phyloP scores from a whole-genome alignment of 2,113 vertebrate genomes.

The Meleagris gallopavo region DNA sequence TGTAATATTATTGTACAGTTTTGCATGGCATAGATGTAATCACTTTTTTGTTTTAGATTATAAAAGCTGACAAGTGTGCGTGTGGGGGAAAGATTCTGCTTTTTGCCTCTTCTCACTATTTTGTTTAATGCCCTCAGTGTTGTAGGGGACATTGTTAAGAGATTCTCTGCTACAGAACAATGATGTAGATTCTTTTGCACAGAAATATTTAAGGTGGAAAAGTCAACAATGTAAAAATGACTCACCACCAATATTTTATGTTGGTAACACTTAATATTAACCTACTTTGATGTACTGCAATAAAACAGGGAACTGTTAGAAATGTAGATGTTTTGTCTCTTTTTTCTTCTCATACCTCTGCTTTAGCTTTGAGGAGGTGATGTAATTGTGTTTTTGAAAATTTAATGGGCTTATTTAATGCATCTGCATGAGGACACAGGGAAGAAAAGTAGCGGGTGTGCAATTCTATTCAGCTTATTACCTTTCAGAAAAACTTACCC shows the following conservation, averaged over 20 bases:
- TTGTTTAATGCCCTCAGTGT: slow-evolving; percentile 82
- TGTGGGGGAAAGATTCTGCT: slow-evolving; percentile 70
- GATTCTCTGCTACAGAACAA: slow-evolving; percentile 89
- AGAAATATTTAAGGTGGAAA: slow-evolving; percentile 96
- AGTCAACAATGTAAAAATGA: slow-evolving; percentile 88
- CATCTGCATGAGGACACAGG: neutral
- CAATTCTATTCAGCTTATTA: accelerated
- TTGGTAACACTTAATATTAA: slow-evolving; percentile 94
- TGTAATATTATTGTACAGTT: slow-evolving; percentile 99
- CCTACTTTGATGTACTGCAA: slow-evolving; percentile 96
- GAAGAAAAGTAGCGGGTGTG: neutral
- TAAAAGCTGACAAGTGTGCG: slow-evolving; percentile 78
- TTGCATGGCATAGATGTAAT: slow-evolving; percentile 97
- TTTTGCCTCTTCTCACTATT: slow-evolving; percentile 81
- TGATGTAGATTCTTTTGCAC: slow-evolving; percentile 95
- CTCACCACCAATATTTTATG: slow-evolving; percentile 85
- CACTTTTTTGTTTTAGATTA: slow-evolving; percentile 85
- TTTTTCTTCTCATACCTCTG: neutral
- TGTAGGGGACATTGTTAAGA: slow-evolving; percentile 89
- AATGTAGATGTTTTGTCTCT: slow-evolving; percentile 55
- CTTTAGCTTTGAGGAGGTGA: slow-evolving; percentile 8
- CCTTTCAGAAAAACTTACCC: neutral
- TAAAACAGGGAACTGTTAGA: slow-evolving; percentile 96
- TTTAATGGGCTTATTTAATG: neutral
- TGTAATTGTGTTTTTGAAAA: neutral